Conservation (phyloP, 1,140 invertebrate genomes). For the Myzus persicae region DNA sequence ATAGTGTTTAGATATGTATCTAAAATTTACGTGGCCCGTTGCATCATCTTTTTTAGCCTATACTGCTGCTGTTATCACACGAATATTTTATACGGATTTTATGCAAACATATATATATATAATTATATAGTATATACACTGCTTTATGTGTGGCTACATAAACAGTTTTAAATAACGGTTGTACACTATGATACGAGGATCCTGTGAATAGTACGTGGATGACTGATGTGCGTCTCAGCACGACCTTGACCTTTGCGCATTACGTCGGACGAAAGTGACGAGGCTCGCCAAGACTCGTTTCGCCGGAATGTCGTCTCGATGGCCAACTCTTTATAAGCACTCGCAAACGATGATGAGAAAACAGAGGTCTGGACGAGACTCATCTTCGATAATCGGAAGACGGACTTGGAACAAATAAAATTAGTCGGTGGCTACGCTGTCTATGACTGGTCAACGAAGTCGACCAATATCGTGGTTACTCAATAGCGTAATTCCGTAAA, state of each 20-base stretch:
- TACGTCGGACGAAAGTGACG: not conserved
- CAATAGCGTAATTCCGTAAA: not conserved
- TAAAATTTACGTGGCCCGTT: no score
- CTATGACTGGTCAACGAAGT: not conserved
- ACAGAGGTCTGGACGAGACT: not conserved
- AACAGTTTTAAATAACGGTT: not conserved
- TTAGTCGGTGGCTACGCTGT: no score
- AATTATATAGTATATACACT: not conserved
- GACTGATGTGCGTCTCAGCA: not conserved
- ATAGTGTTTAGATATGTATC: no score
- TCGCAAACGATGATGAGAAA: not conserved
- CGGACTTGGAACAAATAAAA: no score
- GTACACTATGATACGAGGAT: not conserved
- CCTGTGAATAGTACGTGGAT: not conserved
- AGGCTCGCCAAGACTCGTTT: not conserved
- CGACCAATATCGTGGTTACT: not conserved
- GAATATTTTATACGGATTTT: not conserved
- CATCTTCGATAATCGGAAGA: not conserved
- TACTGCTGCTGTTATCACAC: not conserved
- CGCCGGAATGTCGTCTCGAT: not conserved
- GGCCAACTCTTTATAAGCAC: not conserved
- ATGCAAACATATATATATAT: not conserved
- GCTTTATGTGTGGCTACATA: not conserved
- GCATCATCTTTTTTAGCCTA: not conserved
- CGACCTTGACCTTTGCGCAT: not conserved